Evolutionary conservation across 2,113 vertebrate species (phyloP).

Genomic region (Rhipidura dahli): DNA sequence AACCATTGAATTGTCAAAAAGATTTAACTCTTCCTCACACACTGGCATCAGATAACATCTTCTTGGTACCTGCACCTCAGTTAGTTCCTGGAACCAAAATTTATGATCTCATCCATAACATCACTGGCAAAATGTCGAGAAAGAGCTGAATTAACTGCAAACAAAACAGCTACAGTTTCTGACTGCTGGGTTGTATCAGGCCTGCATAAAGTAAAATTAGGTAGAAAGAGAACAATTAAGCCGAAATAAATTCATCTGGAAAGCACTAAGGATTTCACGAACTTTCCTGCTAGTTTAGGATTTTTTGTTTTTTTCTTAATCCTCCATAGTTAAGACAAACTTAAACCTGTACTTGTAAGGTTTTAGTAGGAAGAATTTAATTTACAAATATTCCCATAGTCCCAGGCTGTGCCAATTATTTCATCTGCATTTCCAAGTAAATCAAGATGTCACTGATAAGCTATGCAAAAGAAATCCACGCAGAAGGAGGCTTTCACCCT

Average conservation of each 20-base stretch:
- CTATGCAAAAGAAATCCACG: neutral
- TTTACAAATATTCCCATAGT: neutral
- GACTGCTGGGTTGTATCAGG: neutral
- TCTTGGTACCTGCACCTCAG: slow-evolving; percentile 9
- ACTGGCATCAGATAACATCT: slow-evolving; percentile 5
- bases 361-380: slow-evolving; percentile 23
- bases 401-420: neutral
- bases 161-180: neutral
- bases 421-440: slow-evolving; percentile 15
- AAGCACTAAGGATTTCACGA: neutral
- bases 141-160: slow-evolving; percentile 20
- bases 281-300: neutral
- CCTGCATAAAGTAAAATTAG: neutral
- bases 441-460: neutral
- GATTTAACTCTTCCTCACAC: slow-evolving; percentile 72
- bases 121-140: neutral
- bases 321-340: neutral
- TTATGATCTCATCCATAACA: neutral
- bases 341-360: neutral
- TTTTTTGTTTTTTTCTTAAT: neutral
- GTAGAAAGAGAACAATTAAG: neutral
- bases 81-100: neutral
- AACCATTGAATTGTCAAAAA: slow-evolving; percentile 71
- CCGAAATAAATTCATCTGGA: neutral
- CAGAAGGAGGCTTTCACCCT: neutral